Base-by-base conservation (phyloP, 2,888 invertebrate species). In the Perizoma flavofasciatum region DNA sequence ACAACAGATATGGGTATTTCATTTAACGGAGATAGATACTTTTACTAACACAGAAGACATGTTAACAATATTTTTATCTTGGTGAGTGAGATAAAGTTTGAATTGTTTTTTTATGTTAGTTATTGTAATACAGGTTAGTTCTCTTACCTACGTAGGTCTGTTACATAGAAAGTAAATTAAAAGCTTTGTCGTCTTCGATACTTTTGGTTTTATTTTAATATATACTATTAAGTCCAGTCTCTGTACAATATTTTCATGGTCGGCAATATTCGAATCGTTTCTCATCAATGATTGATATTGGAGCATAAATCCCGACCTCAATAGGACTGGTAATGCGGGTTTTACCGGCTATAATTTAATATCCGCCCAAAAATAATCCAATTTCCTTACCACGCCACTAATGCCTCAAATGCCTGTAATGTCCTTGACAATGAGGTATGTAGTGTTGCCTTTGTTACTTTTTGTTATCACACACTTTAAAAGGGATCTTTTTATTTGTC, bases 291-390 rank as follows among this genome's bases (percentile, higher is more conserved):
- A 71, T 72, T 70, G 65, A 76, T 77, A 75, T 74, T 72, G 70
- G 77, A 72, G 72, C 73, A 71, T 80, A 81, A 80, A 79, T 71
- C 67, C 66, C 55, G 61, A 58, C 71, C 70, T 86, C 83, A 89
- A 89, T 84, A 71, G 83, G 75, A 72, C 89, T 89, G 72, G 70
- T 74, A 78, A 78, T 80, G 78, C 78, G 79, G 79, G 79, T 78
- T 78, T 81, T 81, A 84, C 84, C 81, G 82, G 73, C 76, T 79
- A 87, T 92, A 91, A 92, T 91, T 91, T 88, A 91, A 92, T 90
- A 91, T 92, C 92, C 92, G 92, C 81, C 81, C 84, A 68, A 85
- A 86, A 83, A 83, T 88, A 87, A 87, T 86, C 83, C 79, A 75
- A 88, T 86, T 89, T 88, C 88, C 87, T 86, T 80, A 69, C 74